Evolutionary conservation across 2,113 vertebrate genomes (phyloP).

Genomic region (Felis chaus): DNA sequence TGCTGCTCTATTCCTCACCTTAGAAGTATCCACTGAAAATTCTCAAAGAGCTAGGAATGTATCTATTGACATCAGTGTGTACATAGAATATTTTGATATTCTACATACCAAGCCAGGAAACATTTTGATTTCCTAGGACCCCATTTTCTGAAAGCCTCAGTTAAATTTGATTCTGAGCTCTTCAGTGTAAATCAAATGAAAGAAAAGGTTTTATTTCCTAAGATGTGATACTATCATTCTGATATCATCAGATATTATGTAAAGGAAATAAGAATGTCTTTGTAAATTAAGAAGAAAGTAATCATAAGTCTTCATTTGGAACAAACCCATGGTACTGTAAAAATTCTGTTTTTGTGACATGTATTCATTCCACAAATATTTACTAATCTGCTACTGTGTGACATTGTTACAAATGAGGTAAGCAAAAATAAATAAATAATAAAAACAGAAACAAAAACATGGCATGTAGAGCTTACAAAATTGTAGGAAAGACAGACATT

Average conservation of each 20-base stretch:
- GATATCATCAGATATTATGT: not conserved
- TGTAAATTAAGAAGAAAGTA: not conserved
- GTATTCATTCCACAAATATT: not conserved
- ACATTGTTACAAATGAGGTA: not conserved
- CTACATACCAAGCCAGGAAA: not conserved
- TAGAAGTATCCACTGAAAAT: not conserved
- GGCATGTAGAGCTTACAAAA: not conserved
- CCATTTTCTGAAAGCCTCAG: not conserved
- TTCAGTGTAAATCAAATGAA: not conserved
- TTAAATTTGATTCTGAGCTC: not conserved
- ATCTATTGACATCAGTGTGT: not conserved
- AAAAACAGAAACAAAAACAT: not conserved
- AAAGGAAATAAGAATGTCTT: not conserved
- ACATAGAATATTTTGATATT: not conserved
- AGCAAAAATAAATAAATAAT: not conserved
- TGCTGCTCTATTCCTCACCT: not conserved
- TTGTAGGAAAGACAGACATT: not conserved
- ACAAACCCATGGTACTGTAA: not conserved
- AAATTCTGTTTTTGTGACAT: not conserved
- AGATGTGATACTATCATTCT: not conserved
- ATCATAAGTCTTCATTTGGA: not conserved
- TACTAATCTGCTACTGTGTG: not conserved
- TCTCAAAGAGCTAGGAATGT: not conserved
- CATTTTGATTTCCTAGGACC: not conserved
- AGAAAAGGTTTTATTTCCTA: not conserved